These are phyloP conservation scores for Ectemnius cavifrons DNA, from an alignment of 2,888 invertebrate species.

Conservation along the genomic window DNA sequence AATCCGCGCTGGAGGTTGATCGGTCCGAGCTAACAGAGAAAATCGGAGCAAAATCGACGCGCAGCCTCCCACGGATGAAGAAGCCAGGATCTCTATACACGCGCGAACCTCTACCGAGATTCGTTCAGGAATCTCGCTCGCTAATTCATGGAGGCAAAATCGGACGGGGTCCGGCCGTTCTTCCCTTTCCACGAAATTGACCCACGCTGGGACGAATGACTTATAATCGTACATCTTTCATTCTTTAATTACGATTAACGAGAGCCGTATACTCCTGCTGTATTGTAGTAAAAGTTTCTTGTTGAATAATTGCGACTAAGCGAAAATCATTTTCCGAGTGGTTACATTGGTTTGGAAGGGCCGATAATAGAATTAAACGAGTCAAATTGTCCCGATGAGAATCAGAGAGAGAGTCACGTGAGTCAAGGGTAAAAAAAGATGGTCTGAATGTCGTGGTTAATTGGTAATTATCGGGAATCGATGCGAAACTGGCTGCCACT, in stretches of 20 bases:
- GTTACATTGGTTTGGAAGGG: no score
- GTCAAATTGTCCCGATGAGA: no score
- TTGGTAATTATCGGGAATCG: no score
- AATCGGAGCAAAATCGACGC: conserved; percentile 49
- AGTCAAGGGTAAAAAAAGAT: no score
- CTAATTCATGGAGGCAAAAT: conserved; percentile 59
- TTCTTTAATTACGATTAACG: background rate
- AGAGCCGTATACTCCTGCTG: no score
- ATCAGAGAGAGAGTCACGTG: no score
- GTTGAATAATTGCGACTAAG: no score
- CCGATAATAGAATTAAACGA: no score
- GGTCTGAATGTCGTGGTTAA: no score
- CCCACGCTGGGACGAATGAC: conserved; percentile 8
- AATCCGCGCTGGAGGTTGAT: conserved; percentile 35
- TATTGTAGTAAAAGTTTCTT: no score
- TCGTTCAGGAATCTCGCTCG: conserved; percentile 52
- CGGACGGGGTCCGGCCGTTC: conserved; percentile 27
- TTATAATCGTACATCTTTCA: background rate
- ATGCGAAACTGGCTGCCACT: no score
- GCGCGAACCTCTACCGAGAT: conserved; percentile 37
- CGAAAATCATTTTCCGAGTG: no score
- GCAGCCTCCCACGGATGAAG: conserved; percentile 17
- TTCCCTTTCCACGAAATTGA: conserved; percentile 45
- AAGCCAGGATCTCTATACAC: conserved; percentile 50
- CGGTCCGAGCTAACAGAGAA: conserved; percentile 18